Conservation (phyloP, 2,113 vertebrate species). For the Tragulus kanchil region DNA sequence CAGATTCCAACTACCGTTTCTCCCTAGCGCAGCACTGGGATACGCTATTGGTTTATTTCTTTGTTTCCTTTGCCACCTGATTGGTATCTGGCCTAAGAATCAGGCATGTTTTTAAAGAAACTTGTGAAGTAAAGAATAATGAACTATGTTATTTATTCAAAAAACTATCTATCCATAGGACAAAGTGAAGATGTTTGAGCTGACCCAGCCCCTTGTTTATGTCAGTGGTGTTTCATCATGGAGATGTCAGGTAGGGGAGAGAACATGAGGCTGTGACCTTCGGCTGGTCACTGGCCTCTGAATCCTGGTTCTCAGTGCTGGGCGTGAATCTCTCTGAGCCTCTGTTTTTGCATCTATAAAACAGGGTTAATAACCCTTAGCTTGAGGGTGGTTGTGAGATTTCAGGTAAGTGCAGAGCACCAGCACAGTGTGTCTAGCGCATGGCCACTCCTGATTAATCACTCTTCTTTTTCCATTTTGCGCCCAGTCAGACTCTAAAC, state of each 20-base stretch:
- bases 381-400: neutral
- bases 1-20: neutral
- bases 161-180: neutral
- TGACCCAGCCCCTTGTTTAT: neutral
- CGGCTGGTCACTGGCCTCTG: neutral
- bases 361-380: neutral
- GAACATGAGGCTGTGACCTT: neutral
- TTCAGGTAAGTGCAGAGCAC: neutral
- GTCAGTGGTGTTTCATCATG: neutral
- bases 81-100: slow-evolving; percentile 1
- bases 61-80: neutral
- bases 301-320: neutral
- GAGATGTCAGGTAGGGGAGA: neutral
- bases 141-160: neutral
- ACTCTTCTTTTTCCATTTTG: neutral
- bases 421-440: neutral
- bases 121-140: neutral
- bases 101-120: slow-evolving; percentile 45
- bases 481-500: neutral
- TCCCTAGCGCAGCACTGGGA: neutral
- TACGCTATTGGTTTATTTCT: neutral
- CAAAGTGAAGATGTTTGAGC: neutral
- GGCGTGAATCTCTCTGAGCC: neutral
- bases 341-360: neutral
- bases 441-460: neutral